phyloP scores from a whole-genome alignment of 2,113 vertebrate genomes.

The Geococcyx californianus region DNA sequence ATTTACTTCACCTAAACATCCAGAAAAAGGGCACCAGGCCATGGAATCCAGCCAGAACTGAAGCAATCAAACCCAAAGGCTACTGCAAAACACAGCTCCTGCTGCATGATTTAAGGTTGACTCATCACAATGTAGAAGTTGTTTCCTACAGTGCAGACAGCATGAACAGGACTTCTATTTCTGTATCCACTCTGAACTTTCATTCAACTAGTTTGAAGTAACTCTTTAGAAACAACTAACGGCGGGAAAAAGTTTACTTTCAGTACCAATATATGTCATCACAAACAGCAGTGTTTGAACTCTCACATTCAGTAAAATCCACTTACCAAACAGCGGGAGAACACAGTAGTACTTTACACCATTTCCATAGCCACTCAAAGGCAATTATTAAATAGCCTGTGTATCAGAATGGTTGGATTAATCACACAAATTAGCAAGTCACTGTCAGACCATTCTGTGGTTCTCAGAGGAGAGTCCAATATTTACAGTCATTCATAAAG shows the following conservation, averaged over 20 bases:
- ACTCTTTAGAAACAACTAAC: background rate
- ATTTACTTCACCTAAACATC: background rate
- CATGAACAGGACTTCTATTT: background rate
- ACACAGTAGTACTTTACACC: background rate
- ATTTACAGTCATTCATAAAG: background rate
- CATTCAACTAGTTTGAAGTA: background rate
- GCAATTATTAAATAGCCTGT: background rate
- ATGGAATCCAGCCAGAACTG: rapidly evolving
- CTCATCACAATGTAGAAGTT: background rate
- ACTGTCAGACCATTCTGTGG: background rate
- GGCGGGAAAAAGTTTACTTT: background rate
- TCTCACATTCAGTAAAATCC: background rate
- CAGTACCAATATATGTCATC: no score
- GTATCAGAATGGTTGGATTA: background rate
- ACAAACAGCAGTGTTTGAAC: background rate
- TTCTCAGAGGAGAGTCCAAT: background rate
- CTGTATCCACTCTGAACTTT: background rate
- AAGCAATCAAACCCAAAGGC: background rate
- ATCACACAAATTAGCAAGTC: background rate
- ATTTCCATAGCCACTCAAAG: background rate
- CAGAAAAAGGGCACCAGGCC: background rate
- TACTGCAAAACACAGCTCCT: background rate
- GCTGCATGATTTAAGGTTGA: background rate
- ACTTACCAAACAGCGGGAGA: background rate
- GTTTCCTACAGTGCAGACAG: background rate